Conservation (phyloP, 2,888 invertebrate genomes). For the Abrostola triplasia region DNA sequence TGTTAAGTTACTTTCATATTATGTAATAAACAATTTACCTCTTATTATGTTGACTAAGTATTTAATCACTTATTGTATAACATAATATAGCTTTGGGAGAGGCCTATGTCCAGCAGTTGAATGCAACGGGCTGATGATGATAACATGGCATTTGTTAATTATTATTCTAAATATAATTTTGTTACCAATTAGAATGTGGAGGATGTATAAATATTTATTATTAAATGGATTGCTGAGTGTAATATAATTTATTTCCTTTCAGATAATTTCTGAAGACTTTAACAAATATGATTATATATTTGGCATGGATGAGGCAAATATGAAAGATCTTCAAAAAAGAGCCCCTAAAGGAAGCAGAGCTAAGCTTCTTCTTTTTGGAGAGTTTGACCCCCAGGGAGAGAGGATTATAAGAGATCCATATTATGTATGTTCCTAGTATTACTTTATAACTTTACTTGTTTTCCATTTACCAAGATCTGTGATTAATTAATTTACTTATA, state of each 20-base stretch:
- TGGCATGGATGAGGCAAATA: constrained; percentile 98
- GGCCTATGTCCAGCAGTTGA: too few relatives aligned
- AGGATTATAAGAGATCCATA: constrained; percentile 96
- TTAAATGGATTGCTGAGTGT: too few relatives aligned
- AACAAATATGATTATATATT: constrained; percentile 95
- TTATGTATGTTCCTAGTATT: constrained; percentile 90
- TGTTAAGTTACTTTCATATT: too few relatives aligned
- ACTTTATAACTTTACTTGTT: neutral
- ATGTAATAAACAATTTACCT: too few relatives aligned
- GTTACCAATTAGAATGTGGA: too few relatives aligned
- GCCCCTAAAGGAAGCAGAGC: constrained; percentile 91
- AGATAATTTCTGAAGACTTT: constrained; percentile 94
- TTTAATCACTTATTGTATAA: too few relatives aligned
- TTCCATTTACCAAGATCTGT: neutral
- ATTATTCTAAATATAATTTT: too few relatives aligned
- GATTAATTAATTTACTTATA: neutral
- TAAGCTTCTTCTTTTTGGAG: constrained; percentile 94
- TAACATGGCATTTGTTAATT: too few relatives aligned
- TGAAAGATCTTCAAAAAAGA: constrained; percentile 89
- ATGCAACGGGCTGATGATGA: too few relatives aligned
- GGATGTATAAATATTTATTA: too few relatives aligned
- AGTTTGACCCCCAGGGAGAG: constrained; percentile 94
- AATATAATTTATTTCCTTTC: constrained; percentile 56
- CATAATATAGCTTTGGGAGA: too few relatives aligned
- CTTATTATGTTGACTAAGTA: too few relatives aligned